Conservation (phyloP, 2,797 vertebrate species). For the Podarcis siculus region DNA sequence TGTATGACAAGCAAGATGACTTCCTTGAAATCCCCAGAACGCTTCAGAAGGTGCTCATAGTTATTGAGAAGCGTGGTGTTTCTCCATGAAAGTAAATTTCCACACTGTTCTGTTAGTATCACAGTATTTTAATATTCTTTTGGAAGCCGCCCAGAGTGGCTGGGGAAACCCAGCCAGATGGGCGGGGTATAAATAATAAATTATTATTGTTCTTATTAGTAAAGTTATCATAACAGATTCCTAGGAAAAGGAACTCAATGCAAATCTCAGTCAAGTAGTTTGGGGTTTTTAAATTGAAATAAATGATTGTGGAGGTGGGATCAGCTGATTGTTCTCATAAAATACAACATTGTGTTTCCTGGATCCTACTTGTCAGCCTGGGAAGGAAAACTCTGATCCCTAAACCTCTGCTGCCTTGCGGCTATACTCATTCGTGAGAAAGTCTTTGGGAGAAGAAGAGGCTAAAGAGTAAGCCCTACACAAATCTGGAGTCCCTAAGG, state of each 20-base stretch:
- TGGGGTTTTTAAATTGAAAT: not conserved
- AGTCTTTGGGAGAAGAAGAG: too few species aligned
- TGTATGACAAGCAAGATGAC: not conserved
- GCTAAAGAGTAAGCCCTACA: too few species aligned
- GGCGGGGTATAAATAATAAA: too few species aligned
- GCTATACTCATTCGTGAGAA: too few species aligned
- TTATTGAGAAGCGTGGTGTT: not conserved
- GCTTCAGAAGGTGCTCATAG: not conserved
- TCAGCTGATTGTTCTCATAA: not conserved
- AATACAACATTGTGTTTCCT: not conserved
- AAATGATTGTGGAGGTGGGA: not conserved
- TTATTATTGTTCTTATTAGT: too few species aligned
- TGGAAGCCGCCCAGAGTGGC: too few species aligned
- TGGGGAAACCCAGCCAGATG: too few species aligned
- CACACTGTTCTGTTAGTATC: not conserved
- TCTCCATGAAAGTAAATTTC: not conserved
- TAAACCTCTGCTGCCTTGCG: too few species aligned
- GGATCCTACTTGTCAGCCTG: not conserved
- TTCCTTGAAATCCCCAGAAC: not conserved
- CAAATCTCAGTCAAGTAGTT: not conserved
- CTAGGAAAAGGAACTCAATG: not conserved
- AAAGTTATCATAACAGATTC: not conserved
- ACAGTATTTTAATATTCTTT: too few species aligned
- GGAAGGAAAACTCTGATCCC: too few species aligned
- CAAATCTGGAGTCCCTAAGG: too few species aligned